phyloP scores from a whole-genome alignment of 1,140 invertebrate genomes.

The Coelopa frigida region DNA sequence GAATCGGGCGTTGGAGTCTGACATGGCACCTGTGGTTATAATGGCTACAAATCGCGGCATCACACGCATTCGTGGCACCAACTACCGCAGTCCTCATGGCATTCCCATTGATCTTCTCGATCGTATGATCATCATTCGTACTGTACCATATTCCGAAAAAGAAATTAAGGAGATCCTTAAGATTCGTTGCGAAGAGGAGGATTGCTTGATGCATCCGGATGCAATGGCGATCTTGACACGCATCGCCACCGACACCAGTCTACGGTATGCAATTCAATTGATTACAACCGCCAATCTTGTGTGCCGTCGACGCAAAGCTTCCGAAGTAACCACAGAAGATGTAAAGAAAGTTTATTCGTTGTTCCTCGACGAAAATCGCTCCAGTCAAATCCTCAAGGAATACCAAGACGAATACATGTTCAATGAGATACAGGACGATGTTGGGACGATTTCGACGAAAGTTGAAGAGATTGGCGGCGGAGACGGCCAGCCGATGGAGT shows the following conservation, averaged over 20 bases:
- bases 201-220: slow-evolving; percentile 90
- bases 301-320: slow-evolving; percentile 72
- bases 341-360: slow-evolving; percentile 91
- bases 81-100: slow-evolving; percentile 86
- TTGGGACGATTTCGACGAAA: slow-evolving; percentile 10
- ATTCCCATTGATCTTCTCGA: slow-evolving; percentile 95
- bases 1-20: slow-evolving; percentile 92
- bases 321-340: slow-evolving; percentile 81
- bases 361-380: slow-evolving; percentile 90
- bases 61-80: slow-evolving; percentile 90
- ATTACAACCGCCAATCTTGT: slow-evolving; percentile 93
- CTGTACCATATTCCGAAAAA: slow-evolving; percentile 78
- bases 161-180: slow-evolving; percentile 90
- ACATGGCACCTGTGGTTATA: slow-evolving; percentile 95
- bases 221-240: slow-evolving; percentile 85
- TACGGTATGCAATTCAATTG: slow-evolving; percentile 96
- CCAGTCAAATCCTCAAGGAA: slow-evolving; percentile 88
- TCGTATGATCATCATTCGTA: slow-evolving; percentile 91
- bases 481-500: slow-evolving; percentile 37
- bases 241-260: slow-evolving; percentile 86
- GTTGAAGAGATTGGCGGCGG: slow-evolving; percentile 29
- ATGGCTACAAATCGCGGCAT: slow-evolving; percentile 99
- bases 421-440: slow-evolving; percentile 52
- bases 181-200: slow-evolving; percentile 94
- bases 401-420: slow-evolving; percentile 96